Evolutionary conservation across 2,888 invertebrate species (phyloP).

Genomic region (Drosophila nigricruria): DNA sequence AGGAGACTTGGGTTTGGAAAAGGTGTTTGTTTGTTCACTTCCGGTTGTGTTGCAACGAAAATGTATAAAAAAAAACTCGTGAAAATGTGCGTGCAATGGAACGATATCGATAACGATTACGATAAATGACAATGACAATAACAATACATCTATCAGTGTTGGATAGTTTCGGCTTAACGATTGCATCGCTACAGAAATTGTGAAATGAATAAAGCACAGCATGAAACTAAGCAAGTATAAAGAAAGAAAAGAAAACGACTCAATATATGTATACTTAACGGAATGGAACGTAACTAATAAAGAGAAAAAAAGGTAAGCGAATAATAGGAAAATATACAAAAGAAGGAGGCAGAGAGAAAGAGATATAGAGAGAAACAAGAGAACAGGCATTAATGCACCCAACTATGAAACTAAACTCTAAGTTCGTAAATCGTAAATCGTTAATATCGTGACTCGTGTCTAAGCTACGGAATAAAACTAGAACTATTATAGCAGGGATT

Average conservation of each 20-base stretch:
- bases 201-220: constrained; percentile 49
- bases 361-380: constrained; percentile 7
- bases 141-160: constrained; percentile 55
- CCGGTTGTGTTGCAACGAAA: constrained; percentile 27
- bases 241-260: constrained; percentile 3
- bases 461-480: constrained; percentile 31
- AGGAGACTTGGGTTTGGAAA: background rate
- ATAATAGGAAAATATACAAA: constrained; percentile 23
- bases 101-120: constrained; percentile 35
- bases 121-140: constrained; percentile 38
- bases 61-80: constrained; percentile 14
- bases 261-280: constrained; percentile 5
- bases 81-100: constrained; percentile 56
- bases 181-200: constrained; percentile 43
- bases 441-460: constrained; percentile 18
- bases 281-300: constrained; percentile 6
- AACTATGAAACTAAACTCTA: constrained; percentile 37
- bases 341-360: background rate
- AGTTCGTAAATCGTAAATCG: constrained; percentile 3
- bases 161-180: constrained; percentile 28
- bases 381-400: constrained; percentile 40
- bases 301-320: constrained; percentile 1
- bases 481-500: constrained; percentile 9
- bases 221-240: constrained; percentile 37
- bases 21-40: constrained; percentile 22